Percentiles rank a stretch among this genome's conserved stretches.
Evolutionary conservation across 2,797 vertebrate species (phyloP).

Genomic region (Silurus lanzhouensis): DNA sequence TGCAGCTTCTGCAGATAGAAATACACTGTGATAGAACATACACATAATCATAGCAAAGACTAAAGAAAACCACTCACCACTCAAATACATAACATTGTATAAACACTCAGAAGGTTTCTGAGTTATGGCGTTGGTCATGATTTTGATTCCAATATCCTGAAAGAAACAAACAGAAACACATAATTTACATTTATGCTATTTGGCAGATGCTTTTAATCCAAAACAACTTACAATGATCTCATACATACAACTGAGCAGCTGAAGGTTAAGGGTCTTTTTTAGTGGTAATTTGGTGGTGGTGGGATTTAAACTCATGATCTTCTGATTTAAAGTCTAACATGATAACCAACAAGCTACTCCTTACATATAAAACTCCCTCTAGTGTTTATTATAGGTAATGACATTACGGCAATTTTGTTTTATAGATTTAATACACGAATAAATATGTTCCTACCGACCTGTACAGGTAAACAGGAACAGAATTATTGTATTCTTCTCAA

Average conservation of each 20-base stretch:
- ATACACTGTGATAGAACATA: not conserved
- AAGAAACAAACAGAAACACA: not conserved
- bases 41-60: not conserved
- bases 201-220: no score
- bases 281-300: no score
- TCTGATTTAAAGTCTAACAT: no score
- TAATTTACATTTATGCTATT: not conserved
- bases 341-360: no score
- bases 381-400: not conserved
- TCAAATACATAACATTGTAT: fast-evolving
- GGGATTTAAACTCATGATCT: no score
- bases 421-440: not conserved
- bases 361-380: no score
- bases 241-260: no score
- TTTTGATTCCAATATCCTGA: slow-evolving; percentile 14
- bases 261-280: no score
- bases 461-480: not conserved
- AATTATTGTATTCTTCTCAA: not conserved
- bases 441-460: not conserved
- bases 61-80: not conserved
- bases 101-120: not conserved
- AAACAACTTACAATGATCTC: no score
- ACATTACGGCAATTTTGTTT: not conserved
- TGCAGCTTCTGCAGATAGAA: not conserved
- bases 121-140: not conserved